phyloP scores from a whole-genome alignment of 2,113 vertebrate genomes.

The Hypocryptadius cinnamomeus region DNA sequence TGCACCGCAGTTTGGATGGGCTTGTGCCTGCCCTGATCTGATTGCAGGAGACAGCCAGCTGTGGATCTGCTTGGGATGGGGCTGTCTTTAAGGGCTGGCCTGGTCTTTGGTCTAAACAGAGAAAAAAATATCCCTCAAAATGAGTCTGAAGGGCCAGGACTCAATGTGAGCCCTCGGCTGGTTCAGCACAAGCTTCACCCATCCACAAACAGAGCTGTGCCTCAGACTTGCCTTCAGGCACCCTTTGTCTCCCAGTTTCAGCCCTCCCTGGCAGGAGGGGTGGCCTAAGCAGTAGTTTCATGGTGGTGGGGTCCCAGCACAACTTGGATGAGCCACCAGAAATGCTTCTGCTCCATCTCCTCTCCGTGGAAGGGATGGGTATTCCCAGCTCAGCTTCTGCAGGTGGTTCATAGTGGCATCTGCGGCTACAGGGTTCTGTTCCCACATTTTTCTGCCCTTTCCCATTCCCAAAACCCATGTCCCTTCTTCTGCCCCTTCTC shows the following conservation, averaged over 20 bases:
- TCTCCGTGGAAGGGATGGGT: neutral
- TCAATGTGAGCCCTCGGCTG: neutral
- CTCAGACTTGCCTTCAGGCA: neutral
- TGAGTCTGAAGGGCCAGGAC: neutral
- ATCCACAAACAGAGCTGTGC: neutral
- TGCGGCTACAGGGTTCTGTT: neutral
- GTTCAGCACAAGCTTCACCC: accelerated
- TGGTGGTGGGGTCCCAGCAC: neutral
- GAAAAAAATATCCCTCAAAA: neutral
- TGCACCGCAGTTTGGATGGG: neutral
- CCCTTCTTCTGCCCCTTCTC: neutral
- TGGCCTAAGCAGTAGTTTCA: neutral
- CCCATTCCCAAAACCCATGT: accelerated
- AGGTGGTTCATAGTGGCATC: neutral
- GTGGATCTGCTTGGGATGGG: neutral
- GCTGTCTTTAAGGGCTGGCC: neutral
- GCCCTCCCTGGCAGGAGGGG: neutral
- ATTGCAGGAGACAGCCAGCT: neutral
- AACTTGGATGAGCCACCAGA: neutral
- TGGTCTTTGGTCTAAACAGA: neutral
- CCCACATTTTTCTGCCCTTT: neutral
- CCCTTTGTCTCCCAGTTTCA: neutral
- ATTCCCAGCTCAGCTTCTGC: neutral
- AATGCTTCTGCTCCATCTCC: neutral
- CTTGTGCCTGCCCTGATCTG: constrained; percentile 9